Conservation (phyloP, 1,140 invertebrate species). For the Agraylea sexmaculata region DNA sequence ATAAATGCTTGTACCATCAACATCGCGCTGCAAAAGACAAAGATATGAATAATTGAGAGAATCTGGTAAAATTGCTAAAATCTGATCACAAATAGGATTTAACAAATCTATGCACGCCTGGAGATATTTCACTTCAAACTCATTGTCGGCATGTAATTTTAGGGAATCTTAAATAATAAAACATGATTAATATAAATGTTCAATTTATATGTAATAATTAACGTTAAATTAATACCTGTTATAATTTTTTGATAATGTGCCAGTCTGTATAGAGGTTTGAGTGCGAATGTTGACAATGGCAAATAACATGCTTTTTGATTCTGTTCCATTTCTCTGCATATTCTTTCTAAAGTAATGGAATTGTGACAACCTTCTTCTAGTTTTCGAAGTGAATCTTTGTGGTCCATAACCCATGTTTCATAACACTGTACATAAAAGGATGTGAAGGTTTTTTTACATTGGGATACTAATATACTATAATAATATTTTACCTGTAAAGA, state of each 20-base stretch:
- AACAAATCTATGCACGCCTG: conserved; percentile 55
- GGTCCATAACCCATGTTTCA: conserved; percentile 66
- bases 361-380: conserved; percentile 55
- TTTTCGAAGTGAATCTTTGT: conserved; percentile 61
- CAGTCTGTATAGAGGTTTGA: conserved; percentile 81
- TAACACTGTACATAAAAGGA: conserved; percentile 53
- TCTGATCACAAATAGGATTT: conserved; percentile 42
- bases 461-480: neutral
- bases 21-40: conserved; percentile 34
- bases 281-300: conserved; percentile 72
- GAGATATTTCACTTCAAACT: conserved; percentile 64
- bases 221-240: conserved; percentile 52
- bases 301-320: conserved; percentile 79
- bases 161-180: conserved; percentile 45
- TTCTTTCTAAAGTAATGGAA: conserved; percentile 35
- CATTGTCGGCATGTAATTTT: conserved; percentile 62
- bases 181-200: conserved; percentile 1
- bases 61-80: conserved; percentile 41
- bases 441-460: neutral
- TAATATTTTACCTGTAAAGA: neutral
- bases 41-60: conserved; percentile 31
- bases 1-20: conserved; percentile 23
- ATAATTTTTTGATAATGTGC: conserved; percentile 77
- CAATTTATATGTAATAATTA: too few species aligned
- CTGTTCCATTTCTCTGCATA: conserved; percentile 75